A percentile compares a stretch with the other conserved stretches of the same genome.
phyloP scores from a whole-genome alignment of 1,140 invertebrate genomes.

The Diplogasteroides magnus region DNA sequence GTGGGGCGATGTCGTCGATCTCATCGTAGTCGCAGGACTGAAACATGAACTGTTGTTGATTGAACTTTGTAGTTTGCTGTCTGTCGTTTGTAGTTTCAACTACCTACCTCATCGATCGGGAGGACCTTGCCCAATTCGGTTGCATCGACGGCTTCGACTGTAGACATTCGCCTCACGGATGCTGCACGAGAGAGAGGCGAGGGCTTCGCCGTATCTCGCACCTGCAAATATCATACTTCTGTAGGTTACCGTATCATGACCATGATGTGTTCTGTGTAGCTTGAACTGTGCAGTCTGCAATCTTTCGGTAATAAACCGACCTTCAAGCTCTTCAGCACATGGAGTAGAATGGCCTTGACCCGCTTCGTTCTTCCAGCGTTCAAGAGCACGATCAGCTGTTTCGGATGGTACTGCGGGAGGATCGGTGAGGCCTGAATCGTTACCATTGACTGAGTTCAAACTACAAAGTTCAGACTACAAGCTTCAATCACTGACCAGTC shows the following conservation, averaged over 20 bases:
- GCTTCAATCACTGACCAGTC: constrained; percentile 81
- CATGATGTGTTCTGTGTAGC: no score
- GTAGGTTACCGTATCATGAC: no score
- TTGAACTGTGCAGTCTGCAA: no score
- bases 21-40: constrained; percentile 79
- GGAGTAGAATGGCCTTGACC: constrained; percentile 93
- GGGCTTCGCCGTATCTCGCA: constrained; percentile 5
- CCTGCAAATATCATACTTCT: no score
- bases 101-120: not conserved
- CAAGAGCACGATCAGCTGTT: constrained; percentile 94
- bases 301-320: no score
- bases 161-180: constrained; percentile 26
- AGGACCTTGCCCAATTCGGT: not conserved
- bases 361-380: constrained; percentile 95
- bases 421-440: no score
- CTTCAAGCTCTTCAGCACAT: constrained; percentile 71
- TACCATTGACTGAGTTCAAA: no score
- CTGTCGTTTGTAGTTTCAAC: not conserved
- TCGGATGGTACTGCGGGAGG: constrained; percentile 97
- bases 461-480: no score
- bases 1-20: constrained; percentile 86
- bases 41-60: not conserved
- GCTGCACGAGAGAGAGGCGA: constrained; percentile 35
- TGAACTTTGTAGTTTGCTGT: not conserved
- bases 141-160: constrained; percentile 61